Evolutionary conservation across 2,797 vertebrate species (phyloP), one percentile per base, ranked within the genome.

Genomic region (Hephaestus fuliginosus): DNA sequence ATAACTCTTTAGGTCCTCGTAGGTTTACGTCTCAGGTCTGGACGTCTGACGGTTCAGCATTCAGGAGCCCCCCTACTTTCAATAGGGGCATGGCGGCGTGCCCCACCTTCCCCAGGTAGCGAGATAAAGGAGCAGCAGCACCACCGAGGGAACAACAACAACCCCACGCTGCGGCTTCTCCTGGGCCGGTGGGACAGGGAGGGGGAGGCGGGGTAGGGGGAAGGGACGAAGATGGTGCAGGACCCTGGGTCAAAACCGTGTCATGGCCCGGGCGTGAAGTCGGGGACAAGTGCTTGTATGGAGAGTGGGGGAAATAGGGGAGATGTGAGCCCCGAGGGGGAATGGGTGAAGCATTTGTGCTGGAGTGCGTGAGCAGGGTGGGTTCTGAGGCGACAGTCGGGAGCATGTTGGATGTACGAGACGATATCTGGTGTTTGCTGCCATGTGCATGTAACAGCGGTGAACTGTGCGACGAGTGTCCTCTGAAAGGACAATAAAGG

Each of bases 61-160:
- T 95, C 93, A 95, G 95, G 93, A 96, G 96, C 91, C 95, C 95
- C 91, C 94, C 95, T 85, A 91, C 95, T 53, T 95, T 96, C 83
- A 96, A 80, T 86, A 97, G 94, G 90, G 96, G 94, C 90, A 96
- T 91, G 87, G 96, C 93, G 74, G 95, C 94, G 76, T 96, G 95
- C 81, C 96, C 95, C 94, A 98, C 96, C 94, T 96, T 98, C 91
- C 95, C 95, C 86, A 97, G 96, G 93, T 96, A 96, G 65, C 96
- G 96, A 81, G 95, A 95, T 81, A 97, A 91, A 90, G 94, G 78
- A 74, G 91, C 89, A 52, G 95, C 71, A 2, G 88, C 82, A 20
- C 84, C 86, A 3, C 80, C 62, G 1, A 94, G 57, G 74, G 94
- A 86, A 95, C 96, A 96, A 49, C 95, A 96, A 71, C 95, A 95